Percentiles rank a stretch among this genome's conserved stretches.
These are phyloP conservation scores for Microctenopoma stevenorrisi DNA, from an alignment of 2,797 vertebrate genomes.

Conservation along the genomic window DNA sequence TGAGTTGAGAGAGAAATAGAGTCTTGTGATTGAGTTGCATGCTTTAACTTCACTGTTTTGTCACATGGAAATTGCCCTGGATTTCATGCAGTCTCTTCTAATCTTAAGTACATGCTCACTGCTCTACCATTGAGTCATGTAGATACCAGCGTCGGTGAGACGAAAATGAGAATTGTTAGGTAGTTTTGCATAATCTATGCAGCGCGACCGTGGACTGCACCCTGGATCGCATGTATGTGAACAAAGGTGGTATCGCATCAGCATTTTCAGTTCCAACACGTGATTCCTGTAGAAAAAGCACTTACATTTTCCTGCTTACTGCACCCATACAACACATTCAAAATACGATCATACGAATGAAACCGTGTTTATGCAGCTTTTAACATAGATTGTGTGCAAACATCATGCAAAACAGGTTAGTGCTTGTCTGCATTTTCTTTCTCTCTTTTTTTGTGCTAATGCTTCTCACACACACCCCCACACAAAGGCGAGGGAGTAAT, in stretches of 20 bases:
- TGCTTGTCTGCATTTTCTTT: conserved; percentile 32
- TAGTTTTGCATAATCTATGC: conserved; percentile 76
- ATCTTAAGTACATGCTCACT: conserved; percentile 38
- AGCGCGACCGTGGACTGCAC: conserved; percentile 44
- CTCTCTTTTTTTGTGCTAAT: neutral
- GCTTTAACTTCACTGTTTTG: conserved; percentile 42
- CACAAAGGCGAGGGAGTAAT: conserved; percentile 66
- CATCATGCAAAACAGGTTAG: conserved; percentile 47
- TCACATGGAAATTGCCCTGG: conserved; percentile 43
- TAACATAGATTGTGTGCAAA: conserved; percentile 23
- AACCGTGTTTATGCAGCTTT: conserved; percentile 32
- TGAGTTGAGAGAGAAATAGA: conserved; percentile 39
- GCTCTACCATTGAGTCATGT: conserved; percentile 54
- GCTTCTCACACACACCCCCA: conserved; percentile 52
- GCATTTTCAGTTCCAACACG: conserved; percentile 51
- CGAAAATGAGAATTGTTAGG: conserved; percentile 67
- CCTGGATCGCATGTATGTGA: conserved; percentile 34
- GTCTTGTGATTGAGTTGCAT: conserved; percentile 42
- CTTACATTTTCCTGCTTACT: conserved; percentile 24
- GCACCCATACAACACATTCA: neutral
- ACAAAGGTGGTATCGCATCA: conserved; percentile 50
- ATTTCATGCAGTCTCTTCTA: conserved; percentile 51
- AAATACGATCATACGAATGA: conserved; percentile 10
- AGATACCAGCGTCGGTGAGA: conserved; percentile 35
- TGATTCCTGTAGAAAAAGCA: conserved; percentile 6